Evolutionary conservation across 2,797 vertebrate species (phyloP).

Genomic region (Xiphophorus birchmanni): DNA sequence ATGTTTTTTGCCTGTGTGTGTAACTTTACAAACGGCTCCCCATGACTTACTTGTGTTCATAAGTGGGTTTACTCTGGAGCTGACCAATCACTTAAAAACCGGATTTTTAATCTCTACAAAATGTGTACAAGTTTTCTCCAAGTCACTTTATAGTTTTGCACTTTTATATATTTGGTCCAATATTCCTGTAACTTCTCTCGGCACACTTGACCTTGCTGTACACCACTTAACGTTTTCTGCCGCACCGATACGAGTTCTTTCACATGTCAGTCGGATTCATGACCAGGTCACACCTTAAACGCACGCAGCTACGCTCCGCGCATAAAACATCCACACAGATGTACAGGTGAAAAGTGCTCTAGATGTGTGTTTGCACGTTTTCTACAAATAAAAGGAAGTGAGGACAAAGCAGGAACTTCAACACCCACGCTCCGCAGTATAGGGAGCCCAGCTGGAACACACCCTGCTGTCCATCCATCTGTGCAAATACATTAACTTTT

Average conservation of each 20-base stretch:
- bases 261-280: slow-evolving; percentile 21
- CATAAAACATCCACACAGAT: background rate
- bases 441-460: slow-evolving; percentile 17
- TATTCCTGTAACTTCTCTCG: slow-evolving; percentile 47
- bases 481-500: slow-evolving; percentile 46
- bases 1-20: too few species aligned
- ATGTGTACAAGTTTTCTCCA: slow-evolving; percentile 23
- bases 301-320: background rate
- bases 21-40: too few species aligned
- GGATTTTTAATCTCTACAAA: background rate
- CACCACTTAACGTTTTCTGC: slow-evolving; percentile 26
- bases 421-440: slow-evolving; percentile 2
- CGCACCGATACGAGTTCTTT: slow-evolving; percentile 39
- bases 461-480: slow-evolving; percentile 34
- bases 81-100: background rate
- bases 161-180: slow-evolving; percentile 26
- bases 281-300: slow-evolving; percentile 27
- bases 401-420: slow-evolving; percentile 8
- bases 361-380: slow-evolving; percentile 3
- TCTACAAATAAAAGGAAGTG: background rate
- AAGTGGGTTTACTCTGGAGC: background rate
- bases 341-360: background rate
- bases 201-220: background rate
- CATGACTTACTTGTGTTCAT: too few species aligned
- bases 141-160: slow-evolving; percentile 41